Evolutionary conservation across 2,113 vertebrate genomes (phyloP).

Genomic region (Gymnobelideus leadbeateri): DNA sequence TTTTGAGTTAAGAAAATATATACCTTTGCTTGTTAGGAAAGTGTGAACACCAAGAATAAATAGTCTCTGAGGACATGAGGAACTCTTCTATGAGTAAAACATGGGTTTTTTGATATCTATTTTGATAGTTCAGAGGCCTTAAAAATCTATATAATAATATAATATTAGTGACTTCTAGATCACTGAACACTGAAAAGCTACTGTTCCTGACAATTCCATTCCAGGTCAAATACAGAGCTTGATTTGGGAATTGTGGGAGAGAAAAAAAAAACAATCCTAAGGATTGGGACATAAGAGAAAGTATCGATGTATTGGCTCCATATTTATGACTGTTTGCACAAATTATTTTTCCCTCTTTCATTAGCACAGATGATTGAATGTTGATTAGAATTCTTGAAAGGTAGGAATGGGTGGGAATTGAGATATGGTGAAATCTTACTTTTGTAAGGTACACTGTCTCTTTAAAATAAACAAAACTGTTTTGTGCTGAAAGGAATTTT

Average conservation of each 20-base stretch:
- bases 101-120: not conserved
- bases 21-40: not conserved
- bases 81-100: accelerated
- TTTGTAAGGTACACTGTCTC: not conserved
- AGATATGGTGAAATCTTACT: not conserved
- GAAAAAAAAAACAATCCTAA: too few relatives aligned
- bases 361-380: not conserved
- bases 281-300: not conserved
- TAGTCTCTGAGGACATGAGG: accelerated
- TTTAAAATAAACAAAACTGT: not conserved
- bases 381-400: not conserved
- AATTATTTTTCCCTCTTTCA: not conserved
- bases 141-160: not conserved
- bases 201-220: too few relatives aligned
- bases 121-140: too few relatives aligned
- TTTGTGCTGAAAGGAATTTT: not conserved
- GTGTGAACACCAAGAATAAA: not conserved
- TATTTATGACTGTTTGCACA: not conserved
- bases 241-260: accelerated
- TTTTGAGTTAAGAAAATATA: not conserved
- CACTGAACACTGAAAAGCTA: not conserved
- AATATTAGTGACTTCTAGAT: not conserved
- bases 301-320: not conserved
- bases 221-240: not conserved
- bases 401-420: not conserved